These are phyloP conservation scores for Hirudo medicinalis DNA, from an alignment of 1,140 invertebrate species.

Conservation along the genomic window DNA sequence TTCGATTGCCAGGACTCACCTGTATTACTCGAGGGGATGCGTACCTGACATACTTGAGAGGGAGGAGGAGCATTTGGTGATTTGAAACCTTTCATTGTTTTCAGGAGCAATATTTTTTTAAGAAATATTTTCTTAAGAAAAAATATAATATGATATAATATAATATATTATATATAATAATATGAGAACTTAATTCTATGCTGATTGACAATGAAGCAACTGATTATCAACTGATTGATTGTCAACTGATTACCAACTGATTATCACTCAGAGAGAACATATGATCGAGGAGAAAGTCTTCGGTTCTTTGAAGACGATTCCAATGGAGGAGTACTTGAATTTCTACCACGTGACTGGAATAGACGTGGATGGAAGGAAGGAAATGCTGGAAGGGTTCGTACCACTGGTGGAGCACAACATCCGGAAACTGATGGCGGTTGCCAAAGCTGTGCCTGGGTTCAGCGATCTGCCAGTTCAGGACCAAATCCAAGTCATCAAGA, in stretches of 20 bases:
- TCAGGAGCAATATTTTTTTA: no score
- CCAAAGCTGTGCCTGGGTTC: constrained; percentile 31
- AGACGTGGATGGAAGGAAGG: constrained; percentile 29
- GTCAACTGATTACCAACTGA: no score
- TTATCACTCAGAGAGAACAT: background rate
- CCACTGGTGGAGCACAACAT: constrained; percentile 29
- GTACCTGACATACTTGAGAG: no score
- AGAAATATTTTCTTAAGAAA: no score
- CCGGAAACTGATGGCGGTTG: constrained; percentile 30
- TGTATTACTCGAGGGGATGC: no score
- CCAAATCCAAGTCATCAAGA: constrained; percentile 31
- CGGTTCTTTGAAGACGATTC: constrained; percentile 26
- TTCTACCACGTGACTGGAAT: constrained; percentile 31
- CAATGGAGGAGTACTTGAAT: constrained; percentile 29
- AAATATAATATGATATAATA: no score
- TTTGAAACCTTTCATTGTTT: no score
- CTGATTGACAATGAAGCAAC: no score
- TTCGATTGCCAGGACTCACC: background rate
- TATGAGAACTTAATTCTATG: no score
- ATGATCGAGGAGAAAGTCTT: constrained; percentile 17
- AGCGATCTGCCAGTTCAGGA: constrained; percentile 28
- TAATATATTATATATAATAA: no score
- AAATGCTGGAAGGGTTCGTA: constrained; percentile 26
- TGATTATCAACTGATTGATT: no score
- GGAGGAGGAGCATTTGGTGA: no score